Conservation (phyloP, 2,113 vertebrate genomes). For the Argyrosomus japonicus region DNA sequence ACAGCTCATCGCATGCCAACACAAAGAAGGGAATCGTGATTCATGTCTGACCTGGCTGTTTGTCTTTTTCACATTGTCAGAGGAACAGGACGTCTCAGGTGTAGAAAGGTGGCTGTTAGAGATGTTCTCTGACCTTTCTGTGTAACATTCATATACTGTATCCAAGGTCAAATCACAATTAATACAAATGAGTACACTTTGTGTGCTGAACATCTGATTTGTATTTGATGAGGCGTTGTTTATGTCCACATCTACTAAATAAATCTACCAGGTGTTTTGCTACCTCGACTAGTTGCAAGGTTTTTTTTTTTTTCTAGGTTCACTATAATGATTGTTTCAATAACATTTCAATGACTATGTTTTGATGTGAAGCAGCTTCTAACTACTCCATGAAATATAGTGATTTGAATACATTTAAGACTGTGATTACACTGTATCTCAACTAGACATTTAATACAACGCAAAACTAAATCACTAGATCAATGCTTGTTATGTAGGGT, state of each 20-base stretch:
- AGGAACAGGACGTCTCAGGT: not conserved
- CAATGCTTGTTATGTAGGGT: not conserved
- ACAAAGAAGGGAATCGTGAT: constrained; percentile 28
- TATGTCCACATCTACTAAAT: too few species aligned
- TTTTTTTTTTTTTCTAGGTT: not conserved
- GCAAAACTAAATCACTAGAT: not conserved
- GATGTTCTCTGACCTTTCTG: not conserved
- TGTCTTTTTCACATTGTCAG: not conserved
- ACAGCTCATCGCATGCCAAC: constrained; percentile 49
- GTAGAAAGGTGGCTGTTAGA: too few species aligned
- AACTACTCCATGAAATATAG: not conserved
- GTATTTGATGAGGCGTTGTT: too few species aligned
- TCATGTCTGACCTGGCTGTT: constrained; percentile 7
- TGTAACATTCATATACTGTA: not conserved
- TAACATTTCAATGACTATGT: not conserved
- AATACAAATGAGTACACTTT: too few species aligned
- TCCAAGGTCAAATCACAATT: too few species aligned
- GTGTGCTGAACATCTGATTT: constrained; percentile 65
- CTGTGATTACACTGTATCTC: not conserved
- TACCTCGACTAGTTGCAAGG: too few species aligned
- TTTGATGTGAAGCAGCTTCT: not conserved
- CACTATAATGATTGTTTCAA: not conserved
- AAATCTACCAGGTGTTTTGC: too few species aligned
- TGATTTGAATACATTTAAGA: too few species aligned
- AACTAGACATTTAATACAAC: not conserved